phyloP scores from a whole-genome alignment of 2,113 vertebrate genomes.

The Sinocyclocheilus anshuiensis region DNA sequence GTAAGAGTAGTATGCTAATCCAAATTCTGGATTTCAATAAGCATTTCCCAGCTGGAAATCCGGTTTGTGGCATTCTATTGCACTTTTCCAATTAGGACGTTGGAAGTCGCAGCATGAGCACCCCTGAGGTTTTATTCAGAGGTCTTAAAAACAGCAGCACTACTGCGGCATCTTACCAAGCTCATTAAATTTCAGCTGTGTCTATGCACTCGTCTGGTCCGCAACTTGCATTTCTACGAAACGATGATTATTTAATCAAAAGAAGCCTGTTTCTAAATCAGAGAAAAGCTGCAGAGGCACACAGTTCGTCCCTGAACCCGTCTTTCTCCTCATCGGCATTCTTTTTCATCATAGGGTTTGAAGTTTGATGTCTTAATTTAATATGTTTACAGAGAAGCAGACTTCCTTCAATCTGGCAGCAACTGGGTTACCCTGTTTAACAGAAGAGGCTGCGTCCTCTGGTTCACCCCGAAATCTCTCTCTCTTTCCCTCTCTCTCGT shows the following conservation, averaged over 20 bases:
- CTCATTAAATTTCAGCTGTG: conserved; percentile 45
- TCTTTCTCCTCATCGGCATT: conserved; percentile 17
- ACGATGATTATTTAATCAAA: conserved; percentile 58
- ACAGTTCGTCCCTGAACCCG: neutral
- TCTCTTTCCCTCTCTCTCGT: neutral
- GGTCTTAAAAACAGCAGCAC: conserved; percentile 32
- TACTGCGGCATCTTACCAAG: conserved; percentile 15
- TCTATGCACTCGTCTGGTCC: neutral
- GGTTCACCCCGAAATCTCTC: conserved; percentile 54
- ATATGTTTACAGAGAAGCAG: conserved; percentile 51
- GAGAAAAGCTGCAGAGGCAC: neutral
- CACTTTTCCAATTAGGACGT: conserved; percentile 2
- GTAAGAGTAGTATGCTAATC: neutral
- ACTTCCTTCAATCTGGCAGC: conserved; percentile 24
- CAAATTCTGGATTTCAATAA: neutral
- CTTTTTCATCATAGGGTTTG: conserved; percentile 28
- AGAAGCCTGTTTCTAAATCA: conserved; percentile 42
- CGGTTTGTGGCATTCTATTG: neutral
- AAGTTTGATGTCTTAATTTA: conserved; percentile 58
- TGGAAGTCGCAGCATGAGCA: conserved; percentile 18
- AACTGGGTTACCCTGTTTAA: conserved; percentile 52
- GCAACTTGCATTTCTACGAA: conserved; percentile 17
- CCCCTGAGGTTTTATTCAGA: conserved; percentile 4
- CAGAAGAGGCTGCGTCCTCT: conserved; percentile 53
- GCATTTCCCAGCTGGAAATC: neutral